Evolutionary conservation across 1,140 invertebrate genomes (phyloP).

Genomic region (Frieseomelitta varia): DNA sequence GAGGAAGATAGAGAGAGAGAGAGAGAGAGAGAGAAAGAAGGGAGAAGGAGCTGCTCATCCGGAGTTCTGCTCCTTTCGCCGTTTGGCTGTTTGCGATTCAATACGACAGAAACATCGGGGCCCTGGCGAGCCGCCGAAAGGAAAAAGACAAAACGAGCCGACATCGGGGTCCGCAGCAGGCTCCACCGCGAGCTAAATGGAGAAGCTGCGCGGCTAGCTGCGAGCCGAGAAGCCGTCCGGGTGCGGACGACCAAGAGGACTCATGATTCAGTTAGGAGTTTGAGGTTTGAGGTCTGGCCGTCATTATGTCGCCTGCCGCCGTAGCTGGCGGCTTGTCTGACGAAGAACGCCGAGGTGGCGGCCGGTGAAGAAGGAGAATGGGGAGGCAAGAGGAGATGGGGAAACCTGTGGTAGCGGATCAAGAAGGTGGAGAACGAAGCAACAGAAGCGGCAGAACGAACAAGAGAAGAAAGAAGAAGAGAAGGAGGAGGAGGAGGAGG

Average conservation of each 20-base stretch:
- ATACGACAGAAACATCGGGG: slow-evolving; percentile 58
- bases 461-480: not conserved
- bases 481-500: slow-evolving; percentile 31
- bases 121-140: slow-evolving; percentile 35
- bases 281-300: slow-evolving; percentile 74
- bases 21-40: not conserved
- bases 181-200: slow-evolving; percentile 63
- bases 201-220: slow-evolving; percentile 61
- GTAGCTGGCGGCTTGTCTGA: slow-evolving; percentile 64
- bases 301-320: slow-evolving; percentile 73
- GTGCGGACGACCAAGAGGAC: slow-evolving; percentile 65
- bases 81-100: slow-evolving; percentile 63
- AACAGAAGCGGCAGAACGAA: slow-evolving; percentile 7
- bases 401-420: slow-evolving; percentile 19
- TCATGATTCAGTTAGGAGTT: slow-evolving; percentile 77
- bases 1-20: not conserved
- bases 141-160: slow-evolving; percentile 58
- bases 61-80: slow-evolving; percentile 12
- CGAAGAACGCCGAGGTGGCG: slow-evolving; percentile 51
- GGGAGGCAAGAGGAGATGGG: slow-evolving; percentile 31
- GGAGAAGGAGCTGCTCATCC: too few relatives aligned
- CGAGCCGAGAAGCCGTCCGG: slow-evolving; percentile 32
- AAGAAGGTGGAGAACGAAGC: slow-evolving; percentile 28
- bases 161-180: slow-evolving; percentile 48
- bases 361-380: slow-evolving; percentile 29